Percentiles rank a stretch among this genome's conserved stretches.
Conservation (phyloP, 2,888 invertebrate genomes). For the Helobdella robusta region DNA sequence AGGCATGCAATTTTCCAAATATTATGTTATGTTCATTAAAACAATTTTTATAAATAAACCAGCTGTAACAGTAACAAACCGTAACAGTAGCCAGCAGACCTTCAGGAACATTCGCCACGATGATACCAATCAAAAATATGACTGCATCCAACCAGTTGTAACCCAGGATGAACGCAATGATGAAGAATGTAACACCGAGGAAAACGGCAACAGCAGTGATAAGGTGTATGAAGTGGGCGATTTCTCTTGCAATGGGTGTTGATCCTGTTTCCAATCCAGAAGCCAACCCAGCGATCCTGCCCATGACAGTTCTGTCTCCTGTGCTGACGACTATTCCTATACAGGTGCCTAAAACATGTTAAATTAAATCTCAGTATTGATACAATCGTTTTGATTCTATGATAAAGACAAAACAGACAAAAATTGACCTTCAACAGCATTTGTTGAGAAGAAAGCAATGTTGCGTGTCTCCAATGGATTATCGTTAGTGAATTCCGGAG, state of each 20-base stretch:
- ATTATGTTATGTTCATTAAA: too few relatives aligned
- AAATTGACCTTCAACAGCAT: constrained; percentile 61
- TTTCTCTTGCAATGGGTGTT: constrained; percentile 97
- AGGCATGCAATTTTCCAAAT: background rate
- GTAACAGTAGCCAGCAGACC: constrained; percentile 96
- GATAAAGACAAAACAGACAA: background rate
- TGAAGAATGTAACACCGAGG: constrained; percentile 83
- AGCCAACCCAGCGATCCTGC: constrained; percentile 50
- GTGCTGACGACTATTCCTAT: constrained; percentile 47
- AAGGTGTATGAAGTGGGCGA: constrained; percentile 95
- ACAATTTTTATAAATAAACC: too few relatives aligned
- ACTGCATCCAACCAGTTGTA: constrained; percentile 99
- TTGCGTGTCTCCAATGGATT: constrained; percentile 70
- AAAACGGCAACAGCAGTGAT: constrained; percentile 78
- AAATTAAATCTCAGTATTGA: background rate
- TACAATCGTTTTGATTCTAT: background rate
- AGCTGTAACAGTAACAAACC: constrained; percentile 53
- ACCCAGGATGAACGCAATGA: constrained; percentile 89
- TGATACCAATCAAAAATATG: constrained; percentile 93
- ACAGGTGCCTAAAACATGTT: constrained; percentile 41
- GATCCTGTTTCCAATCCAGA: constrained; percentile 55
- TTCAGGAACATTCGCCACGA: constrained; percentile 98
- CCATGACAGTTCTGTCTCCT: constrained; percentile 50
- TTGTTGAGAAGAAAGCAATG: constrained; percentile 70
- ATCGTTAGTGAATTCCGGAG: constrained; percentile 58